A percentile compares a stretch with the other conserved stretches of the same genome.
These are phyloP conservation scores for Protodeltote pygarga DNA, from an alignment of 2,888 invertebrate species.

Conservation along the genomic window DNA sequence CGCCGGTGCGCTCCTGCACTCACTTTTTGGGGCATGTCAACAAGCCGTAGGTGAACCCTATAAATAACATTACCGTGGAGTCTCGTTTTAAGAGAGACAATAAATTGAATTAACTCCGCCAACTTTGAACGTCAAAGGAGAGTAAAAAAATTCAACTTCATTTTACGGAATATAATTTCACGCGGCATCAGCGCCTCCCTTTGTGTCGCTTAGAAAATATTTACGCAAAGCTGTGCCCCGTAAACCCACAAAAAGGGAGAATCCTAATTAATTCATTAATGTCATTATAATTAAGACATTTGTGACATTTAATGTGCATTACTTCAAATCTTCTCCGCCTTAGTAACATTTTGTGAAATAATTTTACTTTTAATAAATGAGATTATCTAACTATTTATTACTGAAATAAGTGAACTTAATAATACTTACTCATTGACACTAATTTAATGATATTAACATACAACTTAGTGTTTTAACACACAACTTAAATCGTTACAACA, in stretches of 20 bases:
- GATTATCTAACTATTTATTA: background rate
- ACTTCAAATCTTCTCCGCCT: slow-evolving; percentile 55
- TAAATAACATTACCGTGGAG: slow-evolving; percentile 81
- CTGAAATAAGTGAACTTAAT: no score
- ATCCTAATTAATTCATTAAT: slow-evolving; percentile 80
- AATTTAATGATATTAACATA: no score
- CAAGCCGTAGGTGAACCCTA: slow-evolving; percentile 81
- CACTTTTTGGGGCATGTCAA: slow-evolving; percentile 77
- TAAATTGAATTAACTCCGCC: slow-evolving; percentile 82
- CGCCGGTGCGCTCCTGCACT: slow-evolving; percentile 79
- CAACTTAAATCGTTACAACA: no score
- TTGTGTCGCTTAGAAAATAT: slow-evolving; percentile 76
- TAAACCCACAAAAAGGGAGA: slow-evolving; percentile 67
- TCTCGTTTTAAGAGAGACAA: slow-evolving; percentile 84
- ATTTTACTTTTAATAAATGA: slow-evolving; percentile 25
- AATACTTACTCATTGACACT: no score
- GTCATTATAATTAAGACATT: slow-evolving; percentile 75
- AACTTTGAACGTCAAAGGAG: slow-evolving; percentile 81
- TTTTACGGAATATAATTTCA: slow-evolving; percentile 80
- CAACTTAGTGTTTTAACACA: no score
- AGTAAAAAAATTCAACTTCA: slow-evolving; percentile 75
- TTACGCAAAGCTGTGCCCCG: slow-evolving; percentile 70
- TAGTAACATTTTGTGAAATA: slow-evolving; percentile 46
- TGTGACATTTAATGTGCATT: slow-evolving; percentile 68
- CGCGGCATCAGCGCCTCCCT: slow-evolving; percentile 70